Evolutionary conservation across 2,797 vertebrate genomes (phyloP).

Genomic region (Parotocinclus haroldoi): DNA sequence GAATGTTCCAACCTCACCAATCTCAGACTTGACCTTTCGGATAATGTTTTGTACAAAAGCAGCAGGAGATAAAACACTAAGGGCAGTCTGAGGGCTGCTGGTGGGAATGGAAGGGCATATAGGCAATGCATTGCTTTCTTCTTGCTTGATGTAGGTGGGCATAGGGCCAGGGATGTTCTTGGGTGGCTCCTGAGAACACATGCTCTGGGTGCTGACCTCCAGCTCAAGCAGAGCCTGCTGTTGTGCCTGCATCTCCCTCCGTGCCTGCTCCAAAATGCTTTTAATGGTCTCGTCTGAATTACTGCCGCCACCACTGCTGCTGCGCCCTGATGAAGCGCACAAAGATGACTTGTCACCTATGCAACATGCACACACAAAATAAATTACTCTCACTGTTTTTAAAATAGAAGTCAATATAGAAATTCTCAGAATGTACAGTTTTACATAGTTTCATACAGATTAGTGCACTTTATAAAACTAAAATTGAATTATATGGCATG

Average conservation of each 20-base stretch:
- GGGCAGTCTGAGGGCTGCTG: slow-evolving; percentile 74
- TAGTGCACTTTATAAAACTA: too few relatives aligned
- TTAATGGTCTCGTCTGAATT: slow-evolving; percentile 89
- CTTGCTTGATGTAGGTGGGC: slow-evolving; percentile 84
- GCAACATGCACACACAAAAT: slow-evolving; percentile 20
- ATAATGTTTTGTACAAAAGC: slow-evolving; percentile 98
- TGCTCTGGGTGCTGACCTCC: slow-evolving; percentile 72
- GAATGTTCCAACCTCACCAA: slow-evolving; percentile 88
- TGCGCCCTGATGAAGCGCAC: slow-evolving; percentile 64
- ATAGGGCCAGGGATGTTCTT: slow-evolving; percentile 53
- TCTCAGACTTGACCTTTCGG: slow-evolving; percentile 95
- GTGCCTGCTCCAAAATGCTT: slow-evolving; percentile 90
- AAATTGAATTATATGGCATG: too few relatives aligned
- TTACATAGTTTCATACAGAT: too few relatives aligned
- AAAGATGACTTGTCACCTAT: slow-evolving; percentile 80
- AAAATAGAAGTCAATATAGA: too few relatives aligned
- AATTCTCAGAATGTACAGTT: too few relatives aligned
- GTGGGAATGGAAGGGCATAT: slow-evolving; percentile 66
- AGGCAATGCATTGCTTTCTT: slow-evolving; percentile 70
- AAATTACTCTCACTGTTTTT: neutral
- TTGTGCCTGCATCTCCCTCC: slow-evolving; percentile 90
- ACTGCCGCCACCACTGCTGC: slow-evolving; percentile 74
- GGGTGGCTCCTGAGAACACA: slow-evolving; percentile 61
- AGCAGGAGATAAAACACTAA: slow-evolving; percentile 88
- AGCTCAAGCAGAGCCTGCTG: slow-evolving; percentile 92